Evolutionary conservation across 2,888 invertebrate species (phyloP).

Genomic region (Lysandra coridon): DNA sequence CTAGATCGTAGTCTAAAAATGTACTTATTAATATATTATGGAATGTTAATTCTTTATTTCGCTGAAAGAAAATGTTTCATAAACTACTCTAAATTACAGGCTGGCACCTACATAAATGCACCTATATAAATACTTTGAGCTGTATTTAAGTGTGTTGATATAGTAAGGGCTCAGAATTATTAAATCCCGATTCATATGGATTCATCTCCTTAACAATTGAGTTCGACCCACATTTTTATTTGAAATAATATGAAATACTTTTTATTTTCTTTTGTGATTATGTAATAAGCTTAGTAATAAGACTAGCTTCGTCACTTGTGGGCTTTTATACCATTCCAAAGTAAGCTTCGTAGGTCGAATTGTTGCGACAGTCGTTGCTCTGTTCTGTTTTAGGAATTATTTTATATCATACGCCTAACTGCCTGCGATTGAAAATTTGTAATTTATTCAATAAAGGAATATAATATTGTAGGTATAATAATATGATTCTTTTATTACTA

Average conservation of each 20-base stretch:
- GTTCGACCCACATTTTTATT: neutral
- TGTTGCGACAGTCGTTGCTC: slow-evolving; percentile 9
- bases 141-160: neutral
- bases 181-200: neutral
- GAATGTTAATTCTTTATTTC: neutral
- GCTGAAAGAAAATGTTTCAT: neutral
- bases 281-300: slow-evolving; percentile 5
- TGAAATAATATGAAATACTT: neutral
- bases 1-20: neutral
- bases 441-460: slow-evolving; percentile 72
- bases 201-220: too few relatives aligned
- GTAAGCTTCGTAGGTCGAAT: slow-evolving; percentile 42
- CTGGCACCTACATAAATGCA: neutral
- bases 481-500: slow-evolving; percentile 33
- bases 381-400: slow-evolving; percentile 56
- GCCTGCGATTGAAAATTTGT: slow-evolving; percentile 66
- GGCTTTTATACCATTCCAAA: slow-evolving; percentile 59
- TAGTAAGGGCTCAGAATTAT: neutral
- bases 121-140: neutral
- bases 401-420: slow-evolving; percentile 45
- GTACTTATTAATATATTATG: slow-evolving; percentile 14
- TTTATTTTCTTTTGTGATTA: neutral
- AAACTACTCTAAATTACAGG: neutral
- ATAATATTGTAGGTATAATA: slow-evolving; percentile 59
- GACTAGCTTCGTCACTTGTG: slow-evolving; percentile 33